A percentile compares a stretch with the other conserved stretches of the same genome.
phyloP scores from a whole-genome alignment of 2,797 vertebrate genomes.

The Melopsittacus undulatus region DNA sequence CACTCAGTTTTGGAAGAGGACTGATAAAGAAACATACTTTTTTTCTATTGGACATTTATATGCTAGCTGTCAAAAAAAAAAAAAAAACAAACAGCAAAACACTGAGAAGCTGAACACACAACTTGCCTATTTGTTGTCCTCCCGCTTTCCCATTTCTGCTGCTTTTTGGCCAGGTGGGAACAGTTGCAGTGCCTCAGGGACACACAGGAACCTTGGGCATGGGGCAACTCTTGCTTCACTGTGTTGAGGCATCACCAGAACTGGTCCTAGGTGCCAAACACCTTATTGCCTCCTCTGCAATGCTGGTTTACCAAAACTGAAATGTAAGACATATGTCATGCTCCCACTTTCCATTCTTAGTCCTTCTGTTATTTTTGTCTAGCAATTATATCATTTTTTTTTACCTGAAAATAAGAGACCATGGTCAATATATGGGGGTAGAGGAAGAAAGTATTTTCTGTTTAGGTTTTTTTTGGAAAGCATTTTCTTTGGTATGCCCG shows the following conservation, averaged over 20 bases:
- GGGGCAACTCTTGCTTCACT: not conserved
- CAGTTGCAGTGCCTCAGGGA: rapidly evolving
- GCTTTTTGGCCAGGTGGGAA: rapidly evolving
- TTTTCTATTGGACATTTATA: too few species aligned
- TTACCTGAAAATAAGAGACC: not conserved
- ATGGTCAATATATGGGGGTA: not conserved
- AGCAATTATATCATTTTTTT: not conserved
- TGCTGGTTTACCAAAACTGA: not conserved
- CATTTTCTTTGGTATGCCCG: not conserved
- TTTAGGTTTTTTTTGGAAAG: not conserved
- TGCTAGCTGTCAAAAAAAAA: not conserved
- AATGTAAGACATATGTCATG: not conserved
- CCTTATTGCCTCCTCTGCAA: not conserved
- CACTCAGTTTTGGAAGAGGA: not conserved
- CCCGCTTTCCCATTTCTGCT: rapidly evolving
- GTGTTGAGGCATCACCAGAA: rapidly evolving
- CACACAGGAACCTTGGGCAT: rapidly evolving
- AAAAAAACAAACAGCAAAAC: not conserved
- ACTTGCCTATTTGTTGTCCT: rapidly evolving
- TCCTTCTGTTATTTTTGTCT: not conserved
- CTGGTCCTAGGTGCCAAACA: not conserved
- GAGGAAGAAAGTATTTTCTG: not conserved
- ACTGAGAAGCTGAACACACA: not conserved
- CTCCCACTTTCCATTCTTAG: not conserved
- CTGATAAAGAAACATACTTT: not conserved